A percentile compares a stretch with the other conserved stretches of the same genome.
Conservation (phyloP, 1,140 invertebrate species). For the Ladona fulva region DNA sequence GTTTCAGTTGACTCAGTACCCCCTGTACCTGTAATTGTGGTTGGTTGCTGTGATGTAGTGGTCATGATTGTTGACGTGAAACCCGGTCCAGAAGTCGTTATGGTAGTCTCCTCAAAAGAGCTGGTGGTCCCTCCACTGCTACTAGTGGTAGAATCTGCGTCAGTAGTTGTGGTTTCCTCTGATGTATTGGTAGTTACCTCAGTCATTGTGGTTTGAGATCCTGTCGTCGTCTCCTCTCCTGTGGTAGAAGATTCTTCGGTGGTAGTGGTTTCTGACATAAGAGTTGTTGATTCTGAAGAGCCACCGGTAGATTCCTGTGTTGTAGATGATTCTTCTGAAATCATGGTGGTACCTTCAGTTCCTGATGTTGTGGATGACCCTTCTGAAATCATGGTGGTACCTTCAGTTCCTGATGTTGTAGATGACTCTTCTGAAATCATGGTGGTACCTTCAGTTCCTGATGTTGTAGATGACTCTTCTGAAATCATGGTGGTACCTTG, state of each 20-base stretch:
- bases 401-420: constrained; percentile 28
- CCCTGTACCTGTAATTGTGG: constrained; percentile 27
- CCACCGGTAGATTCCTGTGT: constrained; percentile 22
- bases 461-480: constrained; percentile 25
- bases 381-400: neutral
- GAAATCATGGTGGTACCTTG: neutral
- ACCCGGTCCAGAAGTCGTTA: constrained; percentile 22
- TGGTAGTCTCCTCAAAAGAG: constrained; percentile 17
- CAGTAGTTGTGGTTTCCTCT: constrained; percentile 13
- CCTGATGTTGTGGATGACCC: constrained; percentile 27
- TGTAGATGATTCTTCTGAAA: constrained; percentile 16
- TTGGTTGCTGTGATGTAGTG: neutral
- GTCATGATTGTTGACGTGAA: constrained; percentile 20
- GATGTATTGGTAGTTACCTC: neutral
- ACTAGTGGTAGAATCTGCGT: constrained; percentile 17
- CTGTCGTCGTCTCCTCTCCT: neutral
- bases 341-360: constrained; percentile 17
- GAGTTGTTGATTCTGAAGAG: constrained; percentile 21
- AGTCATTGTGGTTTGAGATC: neutral
- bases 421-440: neutral
- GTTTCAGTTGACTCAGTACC: constrained; percentile 28
- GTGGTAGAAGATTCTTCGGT: neutral
- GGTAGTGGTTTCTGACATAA: constrained; percentile 21
- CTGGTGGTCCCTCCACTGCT: neutral
- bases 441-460: constrained; percentile 22